Evolutionary conservation across 2,113 vertebrate genomes (phyloP).

Genomic region (Steatornis caripensis): DNA sequence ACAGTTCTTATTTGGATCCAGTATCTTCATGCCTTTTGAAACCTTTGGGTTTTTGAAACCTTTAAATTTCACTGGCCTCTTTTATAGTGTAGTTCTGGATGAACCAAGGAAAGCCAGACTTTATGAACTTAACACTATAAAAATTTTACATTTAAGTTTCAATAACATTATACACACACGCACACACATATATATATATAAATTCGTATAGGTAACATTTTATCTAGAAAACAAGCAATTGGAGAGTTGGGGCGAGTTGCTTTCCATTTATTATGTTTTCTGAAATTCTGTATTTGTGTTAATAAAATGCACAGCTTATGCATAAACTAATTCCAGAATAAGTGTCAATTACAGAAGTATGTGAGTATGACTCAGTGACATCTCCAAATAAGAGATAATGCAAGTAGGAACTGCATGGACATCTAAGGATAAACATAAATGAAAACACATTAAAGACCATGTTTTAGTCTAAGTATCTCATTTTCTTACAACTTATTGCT

Average conservation of each 20-base stretch:
- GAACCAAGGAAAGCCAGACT: not conserved
- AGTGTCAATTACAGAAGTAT: not conserved
- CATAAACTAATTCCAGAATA: not conserved
- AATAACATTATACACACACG: not conserved
- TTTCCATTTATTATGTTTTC: not conserved
- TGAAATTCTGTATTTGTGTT: not conserved
- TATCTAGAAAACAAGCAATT: not conserved
- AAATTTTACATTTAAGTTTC: not conserved
- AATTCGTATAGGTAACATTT: not conserved
- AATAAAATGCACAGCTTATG: not conserved
- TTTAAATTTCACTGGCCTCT: not conserved
- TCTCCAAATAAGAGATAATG: not conserved
- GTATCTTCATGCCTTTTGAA: not conserved
- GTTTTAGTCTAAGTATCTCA: not conserved
- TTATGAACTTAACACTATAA: not conserved
- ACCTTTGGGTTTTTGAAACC: not conserved
- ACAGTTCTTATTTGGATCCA: not conserved
- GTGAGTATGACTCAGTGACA: not conserved
- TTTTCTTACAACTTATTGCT: not conserved
- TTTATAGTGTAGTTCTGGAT: not conserved
- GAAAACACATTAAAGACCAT: not conserved
- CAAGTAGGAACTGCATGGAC: not conserved
- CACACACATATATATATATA: rapidly evolving
- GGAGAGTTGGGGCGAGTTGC: not conserved
- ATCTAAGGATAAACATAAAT: not conserved